Evolutionary conservation across 2,113 vertebrate species (phyloP), one percentile per base, ranked within the genome.

Genomic region (Erythrocercus mccallii): DNA sequence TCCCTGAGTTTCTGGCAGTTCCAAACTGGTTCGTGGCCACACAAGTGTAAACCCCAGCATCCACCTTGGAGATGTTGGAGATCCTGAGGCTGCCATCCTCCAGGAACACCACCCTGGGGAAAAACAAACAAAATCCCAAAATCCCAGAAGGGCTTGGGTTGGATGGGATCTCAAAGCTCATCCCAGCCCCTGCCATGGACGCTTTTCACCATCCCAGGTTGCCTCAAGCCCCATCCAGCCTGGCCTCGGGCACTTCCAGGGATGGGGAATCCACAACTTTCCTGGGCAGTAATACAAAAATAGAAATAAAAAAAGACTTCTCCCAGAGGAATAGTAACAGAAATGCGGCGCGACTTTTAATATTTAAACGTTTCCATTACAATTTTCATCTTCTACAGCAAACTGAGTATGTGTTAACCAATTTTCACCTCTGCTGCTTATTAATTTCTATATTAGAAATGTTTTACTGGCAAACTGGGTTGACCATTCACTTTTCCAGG

Each of bases 21-120:
- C 99, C 98, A 17, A 99, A 99, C 45, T 98, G 98, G 97, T 99
- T 99, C 16, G 97, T 98, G 60, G 98, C 99, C 69, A 98, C 80
- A 69, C 99, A 99, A 0, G 98, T 99, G 85, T 98, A 99, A 22
- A 96, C 64, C 57, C 98, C 98, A 0, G 97, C 98, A 12, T 99
- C 99, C 1, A 81, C 86, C 89, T 97, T 98, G 87, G 97, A 98
- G 94, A 98, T 94, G 42, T 99, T 99, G 76, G 87, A 83, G 92
- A 99, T 98, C n/a, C 97, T 98, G 42, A 99, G 98, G 48, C 98
- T 98, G 57, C 98, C 98, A 5, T 98, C 98, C 37, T 98, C 97
- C 81, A 97, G 88, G 61, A 99, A 80, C 22, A 78, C 37, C 73
- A 94, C 9, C 90, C 98, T 98, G 47, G 33, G 89, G 74, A 53